Evolutionary conservation across 2,113 vertebrate genomes (phyloP), one percentile per base, ranked within the genome.

Genomic region (Oophaga pumilio): DNA sequence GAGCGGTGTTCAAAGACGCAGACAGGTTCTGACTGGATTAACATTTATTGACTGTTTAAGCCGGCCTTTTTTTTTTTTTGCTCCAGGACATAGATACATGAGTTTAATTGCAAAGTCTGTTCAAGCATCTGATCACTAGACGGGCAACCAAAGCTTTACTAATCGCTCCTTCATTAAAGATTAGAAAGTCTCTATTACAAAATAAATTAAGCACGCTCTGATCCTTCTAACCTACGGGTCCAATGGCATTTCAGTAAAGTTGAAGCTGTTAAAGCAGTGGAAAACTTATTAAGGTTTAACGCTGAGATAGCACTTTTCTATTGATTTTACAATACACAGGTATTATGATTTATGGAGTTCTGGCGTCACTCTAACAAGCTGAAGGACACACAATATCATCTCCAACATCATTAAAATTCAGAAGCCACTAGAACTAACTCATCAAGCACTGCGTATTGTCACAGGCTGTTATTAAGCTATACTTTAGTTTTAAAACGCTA

Each of bases 371-470:
- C 97, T 98, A 98, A 99, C 98, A 98, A 98, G 98, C 98, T 99
- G 98, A 99, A 99, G 98, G 98, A 99, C 98, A 99, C 97, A 97
- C 98, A 99, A 98, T 99, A 99, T 99, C 98, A 99, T 99, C 98
- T 99, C 96, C 96, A 97, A 96, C 97, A 98, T 99, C 98, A 99
- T 99, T 99, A 99, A 99, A 99, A 99, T 99, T 98, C 98, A 99
- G 97, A 98, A 97, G 96, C 96, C 96, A 97, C 96, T 95, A 97
- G 96, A 97, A 97, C 96, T 95, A 96, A 96, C 97, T 98, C 96
- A 97, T 99, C 97, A 98, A 96, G 95, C 95, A 94, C 95, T 91
- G 94, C 94, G 93, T 95, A 95, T 96, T 96, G 96, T 96, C 96
- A 97, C 94, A 93, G 94, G 92, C 95, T 91, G 69, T 89, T 89